Conservation (phyloP, 2,888 invertebrate species). For the Aleiodes testaceus region DNA sequence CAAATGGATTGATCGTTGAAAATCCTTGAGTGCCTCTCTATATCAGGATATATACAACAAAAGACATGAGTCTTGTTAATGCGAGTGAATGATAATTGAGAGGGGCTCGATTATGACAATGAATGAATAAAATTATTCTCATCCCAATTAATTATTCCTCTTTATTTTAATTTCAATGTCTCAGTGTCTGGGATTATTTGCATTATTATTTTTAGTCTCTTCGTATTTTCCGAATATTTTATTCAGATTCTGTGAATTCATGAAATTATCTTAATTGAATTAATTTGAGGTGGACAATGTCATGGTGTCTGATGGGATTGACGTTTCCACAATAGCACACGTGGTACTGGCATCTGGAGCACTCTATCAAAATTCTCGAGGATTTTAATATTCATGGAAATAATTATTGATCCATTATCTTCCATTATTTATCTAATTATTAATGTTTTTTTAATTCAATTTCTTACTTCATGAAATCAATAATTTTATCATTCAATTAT, state of each 20-base stretch:
- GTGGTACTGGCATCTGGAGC: slow-evolving; percentile 62
- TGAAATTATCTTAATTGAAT: slow-evolving; percentile 1
- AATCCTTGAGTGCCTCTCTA: slow-evolving; percentile 58
- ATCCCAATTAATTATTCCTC: slow-evolving; percentile 20
- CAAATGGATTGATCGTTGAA: slow-evolving; percentile 57
- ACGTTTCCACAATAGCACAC: slow-evolving; percentile 61
- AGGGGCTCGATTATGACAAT: slow-evolving; percentile 61
- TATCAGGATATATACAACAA: slow-evolving; percentile 49
- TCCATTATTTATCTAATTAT: too few relatives aligned
- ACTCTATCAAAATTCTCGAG: slow-evolving; percentile 61
- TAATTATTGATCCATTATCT: background rate
- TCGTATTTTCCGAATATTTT: too few relatives aligned
- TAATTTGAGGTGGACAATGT: slow-evolving; percentile 16
- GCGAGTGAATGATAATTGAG: slow-evolving; percentile 2
- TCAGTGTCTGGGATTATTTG: slow-evolving; percentile 10
- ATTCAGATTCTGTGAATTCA: too few relatives aligned
- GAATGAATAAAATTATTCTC: slow-evolving; percentile 40
- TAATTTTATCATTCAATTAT: too few relatives aligned
- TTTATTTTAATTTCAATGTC: slow-evolving; percentile 11
- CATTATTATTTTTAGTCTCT: too few relatives aligned
- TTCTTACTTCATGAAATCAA: too few relatives aligned
- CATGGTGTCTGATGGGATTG: slow-evolving; percentile 45
- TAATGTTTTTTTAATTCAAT: too few relatives aligned
- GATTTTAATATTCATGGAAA: slow-evolving; percentile 42
- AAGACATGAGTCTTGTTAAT: background rate